These are phyloP conservation scores for Platyscapa corneri DNA, from an alignment of 1,140 invertebrate species.

Conservation along the genomic window DNA sequence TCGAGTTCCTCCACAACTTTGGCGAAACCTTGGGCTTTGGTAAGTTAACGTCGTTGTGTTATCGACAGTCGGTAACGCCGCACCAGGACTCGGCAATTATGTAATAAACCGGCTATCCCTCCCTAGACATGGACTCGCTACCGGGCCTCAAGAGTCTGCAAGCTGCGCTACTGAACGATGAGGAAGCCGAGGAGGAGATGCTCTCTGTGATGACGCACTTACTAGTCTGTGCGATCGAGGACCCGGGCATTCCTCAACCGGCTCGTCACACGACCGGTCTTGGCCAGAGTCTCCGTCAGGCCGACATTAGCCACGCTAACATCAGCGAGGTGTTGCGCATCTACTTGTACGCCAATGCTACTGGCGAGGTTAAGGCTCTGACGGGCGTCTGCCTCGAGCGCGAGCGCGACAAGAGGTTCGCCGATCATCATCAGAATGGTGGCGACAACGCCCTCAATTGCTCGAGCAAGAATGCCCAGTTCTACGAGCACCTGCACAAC, in stretches of 20 bases:
- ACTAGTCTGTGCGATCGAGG: slow-evolving; percentile 93
- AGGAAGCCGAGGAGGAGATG: slow-evolving; percentile 90
- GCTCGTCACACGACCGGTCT: slow-evolving; percentile 89
- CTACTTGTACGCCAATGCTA: slow-evolving; percentile 90
- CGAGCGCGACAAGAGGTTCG: slow-evolving; percentile 83
- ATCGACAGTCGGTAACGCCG: no score
- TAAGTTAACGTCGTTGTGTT: slow-evolving; percentile 68
- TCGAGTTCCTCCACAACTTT: slow-evolving; percentile 97
- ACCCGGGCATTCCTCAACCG: slow-evolving; percentile 94
- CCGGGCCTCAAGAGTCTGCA: slow-evolving; percentile 91
- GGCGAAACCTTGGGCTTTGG: slow-evolving; percentile 94
- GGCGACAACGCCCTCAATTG: slow-evolving; percentile 78
- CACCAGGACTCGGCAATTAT: background rate
- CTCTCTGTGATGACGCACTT: slow-evolving; percentile 92
- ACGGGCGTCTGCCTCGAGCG: slow-evolving; percentile 85
- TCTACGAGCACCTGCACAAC: slow-evolving; percentile 84
- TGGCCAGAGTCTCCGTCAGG: slow-evolving; percentile 92
- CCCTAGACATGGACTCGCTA: slow-evolving; percentile 88
- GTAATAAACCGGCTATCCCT: slow-evolving; percentile 21
- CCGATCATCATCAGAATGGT: slow-evolving; percentile 86
- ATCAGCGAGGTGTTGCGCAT: slow-evolving; percentile 94
- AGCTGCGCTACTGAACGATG: slow-evolving; percentile 87
- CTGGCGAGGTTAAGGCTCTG: slow-evolving; percentile 87
- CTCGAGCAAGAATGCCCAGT: slow-evolving; percentile 83
- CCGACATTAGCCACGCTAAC: slow-evolving; percentile 92